Conservation (phyloP, 2,888 invertebrate genomes). For the Cephus pulcher region DNA sequence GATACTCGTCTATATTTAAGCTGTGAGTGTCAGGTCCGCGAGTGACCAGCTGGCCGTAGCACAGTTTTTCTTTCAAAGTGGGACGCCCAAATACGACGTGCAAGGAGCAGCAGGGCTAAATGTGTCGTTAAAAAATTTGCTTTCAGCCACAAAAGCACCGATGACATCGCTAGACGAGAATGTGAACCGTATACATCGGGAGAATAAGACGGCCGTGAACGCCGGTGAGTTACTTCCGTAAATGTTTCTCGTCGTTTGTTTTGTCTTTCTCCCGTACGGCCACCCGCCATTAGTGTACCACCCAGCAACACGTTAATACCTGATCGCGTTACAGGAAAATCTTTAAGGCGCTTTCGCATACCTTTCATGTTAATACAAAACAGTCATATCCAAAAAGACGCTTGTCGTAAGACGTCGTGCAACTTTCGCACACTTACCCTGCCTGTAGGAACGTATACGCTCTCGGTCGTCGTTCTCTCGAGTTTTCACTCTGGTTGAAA, state of each 20-base stretch:
- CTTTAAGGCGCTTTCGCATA: neutral
- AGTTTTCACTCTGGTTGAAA: neutral
- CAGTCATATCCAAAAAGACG: neutral
- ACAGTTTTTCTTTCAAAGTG: neutral
- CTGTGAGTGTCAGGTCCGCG: neutral
- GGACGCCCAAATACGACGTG: neutral
- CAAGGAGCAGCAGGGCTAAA: conserved; percentile 4
- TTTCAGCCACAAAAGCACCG: conserved; percentile 56
- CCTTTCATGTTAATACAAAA: neutral
- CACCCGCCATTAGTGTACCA: neutral
- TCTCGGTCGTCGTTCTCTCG: neutral
- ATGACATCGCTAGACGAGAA: conserved; percentile 64
- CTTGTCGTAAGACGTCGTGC: neutral
- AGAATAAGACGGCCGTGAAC: conserved; percentile 40
- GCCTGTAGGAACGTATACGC: neutral
- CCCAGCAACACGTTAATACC: neutral
- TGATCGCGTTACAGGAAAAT: neutral
- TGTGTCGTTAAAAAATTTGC: conserved; percentile 20
- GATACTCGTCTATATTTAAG: neutral
- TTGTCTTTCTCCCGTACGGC: neutral
- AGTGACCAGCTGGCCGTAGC: neutral
- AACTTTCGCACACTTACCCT: neutral
- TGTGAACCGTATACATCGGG: conserved; percentile 56
- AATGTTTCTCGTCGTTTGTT: neutral
- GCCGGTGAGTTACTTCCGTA: conserved; percentile 42